Conservation (phyloP, 2,113 vertebrate species). For the Salvelinus alpinus region DNA sequence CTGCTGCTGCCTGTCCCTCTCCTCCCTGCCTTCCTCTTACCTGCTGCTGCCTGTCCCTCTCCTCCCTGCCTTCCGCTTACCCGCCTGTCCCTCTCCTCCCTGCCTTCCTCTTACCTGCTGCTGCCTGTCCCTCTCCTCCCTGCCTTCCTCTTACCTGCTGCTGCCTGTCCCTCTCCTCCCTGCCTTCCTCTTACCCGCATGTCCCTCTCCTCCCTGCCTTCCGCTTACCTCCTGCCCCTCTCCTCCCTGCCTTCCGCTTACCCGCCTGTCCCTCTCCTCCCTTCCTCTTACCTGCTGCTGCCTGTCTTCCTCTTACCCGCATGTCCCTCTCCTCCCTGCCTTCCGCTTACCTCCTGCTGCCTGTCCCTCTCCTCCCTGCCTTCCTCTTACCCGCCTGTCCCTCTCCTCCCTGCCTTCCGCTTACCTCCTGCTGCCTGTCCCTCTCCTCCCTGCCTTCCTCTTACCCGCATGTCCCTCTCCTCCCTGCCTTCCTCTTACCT, state of each 20-base stretch:
- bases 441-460: not conserved
- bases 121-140: not conserved
- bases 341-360: no score
- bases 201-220: no score
- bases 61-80: no score
- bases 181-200: not conserved
- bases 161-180: not conserved
- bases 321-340: no score
- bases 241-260: no score
- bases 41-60: constrained; percentile 12
- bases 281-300: no score
- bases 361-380: not conserved
- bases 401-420: not conserved
- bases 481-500: not conserved
- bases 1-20: not conserved
- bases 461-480: constrained; percentile 38
- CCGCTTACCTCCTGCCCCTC: no score
- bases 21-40: constrained; percentile 30
- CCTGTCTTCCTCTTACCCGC: no score
- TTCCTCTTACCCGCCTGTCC: not conserved
- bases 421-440: no score
- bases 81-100: not conserved
- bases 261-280: not conserved
- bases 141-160: not conserved
- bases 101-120: not conserved